phyloP scores from a whole-genome alignment of 1,140 invertebrate genomes.

The Drosophila leontia region DNA sequence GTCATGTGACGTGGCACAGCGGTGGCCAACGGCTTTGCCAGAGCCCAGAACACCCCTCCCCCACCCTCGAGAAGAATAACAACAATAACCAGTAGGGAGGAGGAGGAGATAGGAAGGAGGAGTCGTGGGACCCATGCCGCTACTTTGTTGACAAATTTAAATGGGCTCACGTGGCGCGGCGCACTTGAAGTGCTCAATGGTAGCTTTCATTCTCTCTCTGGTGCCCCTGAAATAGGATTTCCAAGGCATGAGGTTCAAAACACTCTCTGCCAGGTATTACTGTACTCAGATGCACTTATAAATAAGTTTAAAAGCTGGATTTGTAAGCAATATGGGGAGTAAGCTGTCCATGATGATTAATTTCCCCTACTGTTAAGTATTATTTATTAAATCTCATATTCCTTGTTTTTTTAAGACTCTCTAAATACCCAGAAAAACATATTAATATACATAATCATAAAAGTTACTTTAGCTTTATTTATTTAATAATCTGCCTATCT shows the following conservation, averaged over 20 bases:
- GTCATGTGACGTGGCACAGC: constrained; percentile 45
- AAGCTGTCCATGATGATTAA: background rate
- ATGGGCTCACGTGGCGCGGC: constrained; percentile 48
- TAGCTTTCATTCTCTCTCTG: background rate
- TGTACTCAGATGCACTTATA: background rate
- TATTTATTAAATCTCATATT: background rate
- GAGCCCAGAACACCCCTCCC: background rate
- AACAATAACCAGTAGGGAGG: constrained; percentile 28
- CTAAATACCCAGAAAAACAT: no score
- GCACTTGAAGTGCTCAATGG: constrained; percentile 43
- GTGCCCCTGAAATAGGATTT: constrained; percentile 23
- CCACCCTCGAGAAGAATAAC: constrained; percentile 21
- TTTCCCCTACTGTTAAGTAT: background rate
- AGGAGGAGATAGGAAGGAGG: background rate
- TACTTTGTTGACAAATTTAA: constrained; percentile 68
- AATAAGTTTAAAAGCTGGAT: constrained; percentile 1
- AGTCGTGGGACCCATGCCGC: constrained; percentile 9
- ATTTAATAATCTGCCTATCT: background rate
- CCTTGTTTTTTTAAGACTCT: no score
- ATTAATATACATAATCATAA: background rate
- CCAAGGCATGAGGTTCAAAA: background rate
- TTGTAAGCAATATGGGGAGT: background rate
- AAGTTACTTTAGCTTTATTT: background rate
- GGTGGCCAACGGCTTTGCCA: constrained; percentile 39
- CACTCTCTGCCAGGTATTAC: background rate